These are phyloP conservation scores for Halichoerus grypus DNA, from an alignment of 2,113 vertebrate species.

Conservation along the genomic window DNA sequence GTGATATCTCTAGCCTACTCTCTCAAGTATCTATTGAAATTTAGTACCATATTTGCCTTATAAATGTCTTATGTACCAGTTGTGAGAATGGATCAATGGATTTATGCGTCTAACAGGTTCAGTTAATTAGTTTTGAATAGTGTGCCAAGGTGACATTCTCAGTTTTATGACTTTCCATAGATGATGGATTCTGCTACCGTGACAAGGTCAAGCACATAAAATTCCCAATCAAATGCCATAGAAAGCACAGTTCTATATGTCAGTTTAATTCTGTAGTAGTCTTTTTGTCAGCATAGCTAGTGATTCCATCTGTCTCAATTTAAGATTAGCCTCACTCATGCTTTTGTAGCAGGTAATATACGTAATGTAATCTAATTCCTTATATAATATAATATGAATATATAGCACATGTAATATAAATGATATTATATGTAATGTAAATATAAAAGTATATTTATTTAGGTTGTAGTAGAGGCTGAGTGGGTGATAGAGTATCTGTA, in stretches of 20 bases:
- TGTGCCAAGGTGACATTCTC: conserved; percentile 31
- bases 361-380: neutral
- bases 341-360: neutral
- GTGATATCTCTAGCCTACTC: neutral
- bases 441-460: neutral
- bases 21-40: conserved; percentile 1
- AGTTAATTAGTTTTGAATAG: conserved; percentile 43
- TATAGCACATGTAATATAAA: neutral
- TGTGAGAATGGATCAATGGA: neutral
- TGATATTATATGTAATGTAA: neutral
- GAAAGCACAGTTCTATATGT: neutral
- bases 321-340: neutral
- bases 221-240: conserved; percentile 33
- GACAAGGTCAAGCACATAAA: conserved; percentile 53
- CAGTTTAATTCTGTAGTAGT: neutral
- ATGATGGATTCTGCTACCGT: neutral
- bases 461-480: neutral
- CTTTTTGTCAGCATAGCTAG: neutral
- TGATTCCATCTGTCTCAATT: conserved; percentile 25
- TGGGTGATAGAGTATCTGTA: neutral
- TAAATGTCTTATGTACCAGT: neutral
- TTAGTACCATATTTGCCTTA: neutral
- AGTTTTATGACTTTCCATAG: conserved; percentile 22
- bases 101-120: neutral
- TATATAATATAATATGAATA: neutral